These are phyloP conservation scores for Linnaemya tessellans DNA, from an alignment of 2,888 invertebrate species.

Conservation along the genomic window DNA sequence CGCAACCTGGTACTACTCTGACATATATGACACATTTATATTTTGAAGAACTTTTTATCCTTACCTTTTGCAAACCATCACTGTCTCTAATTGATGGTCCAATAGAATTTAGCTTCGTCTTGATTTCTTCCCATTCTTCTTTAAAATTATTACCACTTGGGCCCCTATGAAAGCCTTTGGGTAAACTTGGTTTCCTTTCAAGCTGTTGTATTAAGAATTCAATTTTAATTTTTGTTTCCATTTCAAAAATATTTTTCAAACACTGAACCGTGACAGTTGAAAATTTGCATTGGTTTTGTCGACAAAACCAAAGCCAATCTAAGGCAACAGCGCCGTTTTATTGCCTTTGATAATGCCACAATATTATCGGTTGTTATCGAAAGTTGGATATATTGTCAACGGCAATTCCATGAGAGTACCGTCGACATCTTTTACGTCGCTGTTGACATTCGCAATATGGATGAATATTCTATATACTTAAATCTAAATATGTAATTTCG, in stretches of 20 bases:
- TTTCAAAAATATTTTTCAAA: slow-evolving; percentile 24
- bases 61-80: slow-evolving; percentile 42
- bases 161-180: slow-evolving; percentile 34
- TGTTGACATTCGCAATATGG: slow-evolving; percentile 6
- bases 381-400: neutral
- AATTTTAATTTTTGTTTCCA: slow-evolving; percentile 17
- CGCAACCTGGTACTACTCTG: no score
- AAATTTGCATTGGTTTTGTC: slow-evolving; percentile 2
- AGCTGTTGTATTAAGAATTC: neutral
- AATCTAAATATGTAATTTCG: no score
- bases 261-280: neutral
- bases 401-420: neutral
- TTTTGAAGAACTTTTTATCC: neutral
- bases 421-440: no score
- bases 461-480: no score
- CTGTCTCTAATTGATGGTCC: slow-evolving; percentile 38
- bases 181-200: neutral
- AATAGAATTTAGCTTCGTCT: no score
- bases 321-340: neutral
- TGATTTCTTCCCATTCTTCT: no score
- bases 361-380: slow-evolving; percentile 1
- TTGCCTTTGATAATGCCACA: neutral
- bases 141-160: no score
- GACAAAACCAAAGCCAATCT: slow-evolving; percentile 17
- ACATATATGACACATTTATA: no score